phyloP scores from a whole-genome alignment of 2,888 invertebrate genomes.

The Tenthredo livida region DNA sequence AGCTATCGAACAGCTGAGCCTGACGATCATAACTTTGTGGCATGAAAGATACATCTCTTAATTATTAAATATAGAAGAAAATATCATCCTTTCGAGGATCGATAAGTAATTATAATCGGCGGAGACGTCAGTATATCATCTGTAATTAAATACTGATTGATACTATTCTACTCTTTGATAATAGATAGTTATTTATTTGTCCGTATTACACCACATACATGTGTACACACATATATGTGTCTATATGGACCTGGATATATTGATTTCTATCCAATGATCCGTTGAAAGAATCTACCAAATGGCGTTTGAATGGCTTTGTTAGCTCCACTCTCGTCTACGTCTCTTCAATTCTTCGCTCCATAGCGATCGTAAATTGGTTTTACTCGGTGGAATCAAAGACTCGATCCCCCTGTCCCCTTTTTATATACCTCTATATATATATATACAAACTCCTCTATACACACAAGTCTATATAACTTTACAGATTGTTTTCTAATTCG shows the following conservation, averaged over 20 bases:
- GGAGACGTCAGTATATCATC: conserved; percentile 4
- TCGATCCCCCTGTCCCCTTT: conserved; percentile 9
- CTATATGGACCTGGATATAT: neutral
- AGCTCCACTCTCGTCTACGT: conserved; percentile 27
- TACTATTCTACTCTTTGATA: neutral
- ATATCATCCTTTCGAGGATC: neutral
- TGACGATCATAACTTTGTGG: neutral
- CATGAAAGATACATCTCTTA: conserved; percentile 29
- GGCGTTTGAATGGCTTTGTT: conserved; percentile 49
- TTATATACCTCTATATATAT: neutral
- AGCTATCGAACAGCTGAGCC: no score
- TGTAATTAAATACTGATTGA: conserved; percentile 40
- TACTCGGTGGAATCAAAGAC: conserved; percentile 36
- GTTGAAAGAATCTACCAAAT: conserved; percentile 49
- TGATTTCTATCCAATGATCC: conserved; percentile 49
- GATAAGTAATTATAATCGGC: conserved; percentile 39
- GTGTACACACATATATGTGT: neutral
- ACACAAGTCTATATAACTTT: neutral
- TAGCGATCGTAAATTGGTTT: conserved; percentile 43
- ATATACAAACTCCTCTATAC: neutral
- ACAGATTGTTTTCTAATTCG: neutral
- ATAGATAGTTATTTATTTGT: neutral
- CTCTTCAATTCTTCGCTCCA: conserved; percentile 40
- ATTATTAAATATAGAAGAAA: conserved; percentile 26
- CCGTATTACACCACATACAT: neutral